phyloP scores from a whole-genome alignment of 1,140 invertebrate species.

The Nixonia krombeini region DNA sequence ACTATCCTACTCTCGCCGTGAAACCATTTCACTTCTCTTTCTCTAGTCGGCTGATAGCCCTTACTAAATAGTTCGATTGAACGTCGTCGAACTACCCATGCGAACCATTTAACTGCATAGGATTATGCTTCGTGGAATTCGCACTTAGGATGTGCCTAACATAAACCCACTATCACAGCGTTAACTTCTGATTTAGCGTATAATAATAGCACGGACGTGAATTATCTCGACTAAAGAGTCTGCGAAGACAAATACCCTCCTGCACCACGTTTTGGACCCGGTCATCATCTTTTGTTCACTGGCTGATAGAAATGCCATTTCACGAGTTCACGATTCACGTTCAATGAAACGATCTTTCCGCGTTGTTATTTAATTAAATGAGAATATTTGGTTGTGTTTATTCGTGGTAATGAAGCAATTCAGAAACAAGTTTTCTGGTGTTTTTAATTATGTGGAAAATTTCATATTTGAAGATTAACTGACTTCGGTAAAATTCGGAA shows the following conservation, averaged over 20 bases:
- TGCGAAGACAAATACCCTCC: slow-evolving; percentile 11
- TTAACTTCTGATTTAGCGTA: slow-evolving; percentile 51
- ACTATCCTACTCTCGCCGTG: slow-evolving; percentile 1
- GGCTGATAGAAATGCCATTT: slow-evolving; percentile 4
- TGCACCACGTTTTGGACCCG: slow-evolving; percentile 1
- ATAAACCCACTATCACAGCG: slow-evolving; percentile 34
- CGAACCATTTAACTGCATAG: slow-evolving; percentile 53
- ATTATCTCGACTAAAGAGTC: slow-evolving; percentile 28
- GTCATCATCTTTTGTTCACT: background rate
- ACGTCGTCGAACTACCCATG: slow-evolving; percentile 47
- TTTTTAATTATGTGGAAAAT: no score
- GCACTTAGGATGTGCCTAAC: slow-evolving; percentile 42
- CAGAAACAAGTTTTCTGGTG: no score
- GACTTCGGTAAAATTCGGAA: no score
- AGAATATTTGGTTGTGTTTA: no score
- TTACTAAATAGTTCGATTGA: slow-evolving; percentile 61
- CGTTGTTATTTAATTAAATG: no score
- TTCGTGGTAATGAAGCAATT: no score
- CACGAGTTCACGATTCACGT: background rate
- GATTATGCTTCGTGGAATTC: slow-evolving; percentile 54
- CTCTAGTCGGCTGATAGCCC: slow-evolving; percentile 39
- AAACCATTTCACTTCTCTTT: slow-evolving; percentile 6
- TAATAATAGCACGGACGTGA: slow-evolving; percentile 42
- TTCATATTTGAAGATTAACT: no score
- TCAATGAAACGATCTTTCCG: background rate